Evolutionary conservation across 1,140 invertebrate species (phyloP), one percentile per base, ranked within the genome.

Genomic region (Tyrophagus putrescentiae): DNA sequence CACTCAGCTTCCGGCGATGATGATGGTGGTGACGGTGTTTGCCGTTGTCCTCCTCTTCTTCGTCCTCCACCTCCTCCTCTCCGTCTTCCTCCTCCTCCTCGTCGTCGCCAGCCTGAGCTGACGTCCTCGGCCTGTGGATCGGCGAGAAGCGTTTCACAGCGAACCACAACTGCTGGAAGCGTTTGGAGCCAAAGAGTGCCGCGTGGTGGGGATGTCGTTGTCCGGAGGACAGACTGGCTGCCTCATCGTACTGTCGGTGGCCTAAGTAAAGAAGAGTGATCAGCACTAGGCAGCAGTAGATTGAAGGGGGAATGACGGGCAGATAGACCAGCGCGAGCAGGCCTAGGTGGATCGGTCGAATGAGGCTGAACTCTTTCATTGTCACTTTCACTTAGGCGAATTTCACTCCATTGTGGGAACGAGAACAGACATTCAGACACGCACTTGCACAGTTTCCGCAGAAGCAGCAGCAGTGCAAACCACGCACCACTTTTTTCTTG

Each of bases 101-200:
- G 7, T 21, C 7, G 18, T 18, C 31, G 45, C 31, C 7, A 7
- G 23, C 21, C 13, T 39, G 36, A 9, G 7, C 7, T 6, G 6
- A 36, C 23, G 21, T 41, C 6, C 44, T 57, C 7, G 32, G n/a
- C 28, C 56, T 18, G 27, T 57, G 56, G 21, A 57, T 33, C 7
- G 62, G 62, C 0, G 60, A 57, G 28, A 65, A 62, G 21, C 60
- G 48, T 31, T 65, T 54, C 13, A 65, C 31, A 1, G 64, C 60
- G n/a, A 58, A 50, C 36, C 64, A 65, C 21, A 65, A 60, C 11
- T 29, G 61, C 9, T 65, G 64, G 34, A 65, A 45, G 27, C 54
- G 53, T 32, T 64, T 64, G 9, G 52, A 41, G 7, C 45, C 45
- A 21, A 48, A 48, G 7, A 6, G 45, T 13, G 31, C 45, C 13